Evolutionary conservation across 2,888 invertebrate genomes (phyloP), one percentile per base, ranked within the genome.

Genomic region (Loripinus fragilis): DNA sequence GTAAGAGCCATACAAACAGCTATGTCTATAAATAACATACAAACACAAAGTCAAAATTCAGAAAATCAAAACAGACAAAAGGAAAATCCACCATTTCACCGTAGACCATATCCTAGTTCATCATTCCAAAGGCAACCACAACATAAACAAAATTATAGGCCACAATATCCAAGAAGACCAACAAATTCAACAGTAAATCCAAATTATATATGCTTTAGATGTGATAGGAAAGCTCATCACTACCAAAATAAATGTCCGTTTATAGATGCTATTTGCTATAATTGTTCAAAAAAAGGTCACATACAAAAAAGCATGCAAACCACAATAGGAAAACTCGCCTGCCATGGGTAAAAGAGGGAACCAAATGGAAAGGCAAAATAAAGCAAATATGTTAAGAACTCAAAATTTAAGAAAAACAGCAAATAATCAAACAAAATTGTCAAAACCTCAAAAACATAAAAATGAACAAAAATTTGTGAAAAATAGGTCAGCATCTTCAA

Each of bases 271-370:
- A 15, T 52, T 8, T 76, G 71, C 33, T 28, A 45, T 55, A 23
- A 30, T 7, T 76, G 76, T 28, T 23, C 25, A 23, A 71, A 23
- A 28, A 35, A 28, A 25, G 76, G 76, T 2, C 71, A 76, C 23
- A 66, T 71, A n/a, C 20, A 8, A 42, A 28, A 30, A n/a, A 10
- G 73, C 60, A n/a, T 50, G 30, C 23, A 25, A 15, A 17, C 38
- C 5, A 38, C 3, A 66, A 70, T 78, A 74, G 70, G 52, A 48
- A 64, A 50, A 23, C 28, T 12, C 65, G 70, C 74, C 78, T 73
- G 55, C 74, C 52, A 25, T 17, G 70, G 73, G 78, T 71, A 45
- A 50, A 50, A 60, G 65, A 55, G 78, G 74, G 78, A 78, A 71
- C 78, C 73, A 74, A 8, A 0, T 70, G 66, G 55, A 69, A 70